Evolutionary conservation across 2,113 vertebrate genomes (phyloP).

Genomic region (Thamnophis sirtalis): DNA sequence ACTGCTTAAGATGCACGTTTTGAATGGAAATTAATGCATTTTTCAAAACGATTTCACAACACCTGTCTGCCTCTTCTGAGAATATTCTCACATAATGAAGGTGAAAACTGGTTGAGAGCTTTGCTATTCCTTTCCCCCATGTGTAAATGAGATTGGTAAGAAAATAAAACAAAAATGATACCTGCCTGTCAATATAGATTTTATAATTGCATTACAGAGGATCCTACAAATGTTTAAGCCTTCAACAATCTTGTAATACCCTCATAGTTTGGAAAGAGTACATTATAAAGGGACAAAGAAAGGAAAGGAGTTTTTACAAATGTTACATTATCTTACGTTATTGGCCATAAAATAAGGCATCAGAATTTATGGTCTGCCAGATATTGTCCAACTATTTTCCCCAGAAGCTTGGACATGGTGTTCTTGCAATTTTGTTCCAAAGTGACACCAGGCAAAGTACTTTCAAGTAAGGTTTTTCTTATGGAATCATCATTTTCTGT

Average conservation of each 20-base stretch:
- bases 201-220: neutral
- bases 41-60: neutral
- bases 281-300: neutral
- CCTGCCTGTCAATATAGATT: neutral
- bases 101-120: neutral
- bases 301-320: neutral
- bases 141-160: neutral
- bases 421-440: neutral
- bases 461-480: neutral
- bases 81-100: neutral
- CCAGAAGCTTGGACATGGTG: neutral
- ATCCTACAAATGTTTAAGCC: neutral
- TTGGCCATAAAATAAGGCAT: neutral
- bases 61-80: neutral
- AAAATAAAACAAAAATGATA: neutral
- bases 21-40: neutral
- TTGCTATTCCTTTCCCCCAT: neutral
- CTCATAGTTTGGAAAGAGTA: too few relatives aligned
- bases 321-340: neutral
- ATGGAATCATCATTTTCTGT: neutral
- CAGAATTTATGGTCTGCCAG: neutral
- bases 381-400: neutral
- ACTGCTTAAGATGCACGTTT: neutral
- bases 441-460: neutral
- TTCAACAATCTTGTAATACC: neutral